Evolutionary conservation across 2,888 invertebrate genomes (phyloP).

Genomic region (Aleiodes leptofemur): DNA sequence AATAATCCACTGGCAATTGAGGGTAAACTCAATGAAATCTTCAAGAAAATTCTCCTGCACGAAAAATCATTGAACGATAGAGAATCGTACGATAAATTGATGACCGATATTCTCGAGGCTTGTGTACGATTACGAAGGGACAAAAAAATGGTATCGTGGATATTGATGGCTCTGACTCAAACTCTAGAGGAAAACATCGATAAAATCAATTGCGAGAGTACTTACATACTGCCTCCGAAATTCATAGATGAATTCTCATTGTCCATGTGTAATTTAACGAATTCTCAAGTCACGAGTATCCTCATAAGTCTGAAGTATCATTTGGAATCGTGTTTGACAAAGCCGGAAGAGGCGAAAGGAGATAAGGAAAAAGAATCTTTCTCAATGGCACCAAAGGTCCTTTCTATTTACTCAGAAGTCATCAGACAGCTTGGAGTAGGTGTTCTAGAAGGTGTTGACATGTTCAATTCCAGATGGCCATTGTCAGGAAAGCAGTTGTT

Average conservation of each 20-base stretch:
- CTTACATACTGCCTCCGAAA: conserved; percentile 55
- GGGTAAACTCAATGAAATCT: conserved; percentile 59
- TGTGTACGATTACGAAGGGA: conserved; percentile 65
- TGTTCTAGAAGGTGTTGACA: conserved; percentile 62
- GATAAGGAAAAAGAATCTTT: conserved; percentile 35
- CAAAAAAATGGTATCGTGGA: conserved; percentile 66
- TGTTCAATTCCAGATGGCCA: conserved; percentile 63
- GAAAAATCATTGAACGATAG: conserved; percentile 52
- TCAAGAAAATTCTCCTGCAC: conserved; percentile 60
- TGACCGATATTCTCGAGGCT: conserved; percentile 62
- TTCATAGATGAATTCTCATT: conserved; percentile 58
- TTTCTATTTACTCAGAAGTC: conserved; percentile 47
- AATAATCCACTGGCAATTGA: conserved; percentile 69
- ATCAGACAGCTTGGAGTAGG: conserved; percentile 55
- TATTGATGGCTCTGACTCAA: conserved; percentile 62
- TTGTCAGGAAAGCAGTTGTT: conserved; percentile 61
- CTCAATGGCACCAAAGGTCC: conserved; percentile 34
- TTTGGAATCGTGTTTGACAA: conserved; percentile 61
- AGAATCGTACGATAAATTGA: conserved; percentile 54
- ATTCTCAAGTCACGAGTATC: conserved; percentile 59
- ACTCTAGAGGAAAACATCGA: conserved; percentile 30
- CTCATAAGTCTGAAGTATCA: conserved; percentile 64
- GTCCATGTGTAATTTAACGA: conserved; percentile 58
- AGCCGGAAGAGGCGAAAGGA: neutral
- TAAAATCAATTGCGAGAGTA: neutral